Conservation (phyloP, 2,888 invertebrate genomes). For the Lamellibrachia satsuma region DNA sequence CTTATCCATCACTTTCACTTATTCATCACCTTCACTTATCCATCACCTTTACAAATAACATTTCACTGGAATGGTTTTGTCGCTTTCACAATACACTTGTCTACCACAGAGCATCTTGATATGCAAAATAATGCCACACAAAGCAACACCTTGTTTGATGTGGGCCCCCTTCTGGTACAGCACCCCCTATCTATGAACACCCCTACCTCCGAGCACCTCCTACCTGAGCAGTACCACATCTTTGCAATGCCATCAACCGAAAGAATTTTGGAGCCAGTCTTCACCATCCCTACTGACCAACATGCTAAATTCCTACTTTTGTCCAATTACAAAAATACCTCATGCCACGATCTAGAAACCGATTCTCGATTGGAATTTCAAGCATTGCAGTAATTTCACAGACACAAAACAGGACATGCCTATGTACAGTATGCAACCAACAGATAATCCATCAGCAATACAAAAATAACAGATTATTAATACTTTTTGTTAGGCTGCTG, state of each 20-base stretch:
- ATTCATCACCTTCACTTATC: not conserved
- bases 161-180: not conserved
- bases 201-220: not conserved
- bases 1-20: not conserved
- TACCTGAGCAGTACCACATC: not conserved
- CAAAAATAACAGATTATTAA: conserved; percentile 7
- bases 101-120: not conserved
- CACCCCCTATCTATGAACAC: not conserved
- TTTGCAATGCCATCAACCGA: not conserved
- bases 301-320: not conserved
- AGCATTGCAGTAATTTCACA: not conserved
- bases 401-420: not conserved
- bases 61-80: conserved; percentile 17
- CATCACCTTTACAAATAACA: not conserved
- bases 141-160: not conserved
- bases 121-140: not conserved
- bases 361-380: not conserved
- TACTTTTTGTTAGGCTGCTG: not conserved
- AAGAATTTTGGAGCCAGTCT: not conserved
- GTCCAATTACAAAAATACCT: conserved; percentile 17
- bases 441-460: not conserved
- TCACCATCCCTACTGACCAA: not conserved
- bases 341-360: not conserved
- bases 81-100: not conserved
- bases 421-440: not conserved